Percentiles rank a stretch among this genome's conserved stretches.
phyloP scores from a whole-genome alignment of 2,113 vertebrate species.

The Chlorocebus sabaeus region DNA sequence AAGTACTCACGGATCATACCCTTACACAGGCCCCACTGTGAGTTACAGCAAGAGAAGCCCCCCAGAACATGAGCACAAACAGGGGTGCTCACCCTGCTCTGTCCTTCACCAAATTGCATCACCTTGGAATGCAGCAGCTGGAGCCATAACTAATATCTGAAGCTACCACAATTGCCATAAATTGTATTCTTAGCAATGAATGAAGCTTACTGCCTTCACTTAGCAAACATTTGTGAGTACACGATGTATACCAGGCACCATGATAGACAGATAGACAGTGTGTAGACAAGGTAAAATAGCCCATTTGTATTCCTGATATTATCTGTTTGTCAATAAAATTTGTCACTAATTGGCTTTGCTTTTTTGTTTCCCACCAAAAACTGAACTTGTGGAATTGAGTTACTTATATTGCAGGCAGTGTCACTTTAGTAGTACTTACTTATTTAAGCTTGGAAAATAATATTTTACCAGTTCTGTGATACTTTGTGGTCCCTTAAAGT shows the following conservation, averaged over 20 bases:
- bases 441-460: slow-evolving; percentile 39
- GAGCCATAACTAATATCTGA: not conserved
- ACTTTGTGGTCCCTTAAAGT: not conserved
- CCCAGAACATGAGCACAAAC: not conserved
- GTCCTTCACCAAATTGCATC: not conserved
- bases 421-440: not conserved
- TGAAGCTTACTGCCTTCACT: not conserved
- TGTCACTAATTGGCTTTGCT: not conserved
- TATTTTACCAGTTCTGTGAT: not conserved
- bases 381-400: slow-evolving; percentile 31
- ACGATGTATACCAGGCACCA: not conserved
- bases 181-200: not conserved
- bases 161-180: not conserved
- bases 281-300: slow-evolving; percentile 5
- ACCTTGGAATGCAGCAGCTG: not conserved
- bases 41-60: not conserved
- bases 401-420: not conserved
- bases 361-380: slow-evolving; percentile 12
- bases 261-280: not conserved
- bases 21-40: not conserved
- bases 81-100: not conserved
- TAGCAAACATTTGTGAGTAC: not conserved
- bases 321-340: slow-evolving; percentile 1
- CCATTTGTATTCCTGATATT: not conserved
- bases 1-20: not conserved